Evolutionary conservation across 2,113 vertebrate species (phyloP).

Genomic region (Pomatostomus ruficeps): DNA sequence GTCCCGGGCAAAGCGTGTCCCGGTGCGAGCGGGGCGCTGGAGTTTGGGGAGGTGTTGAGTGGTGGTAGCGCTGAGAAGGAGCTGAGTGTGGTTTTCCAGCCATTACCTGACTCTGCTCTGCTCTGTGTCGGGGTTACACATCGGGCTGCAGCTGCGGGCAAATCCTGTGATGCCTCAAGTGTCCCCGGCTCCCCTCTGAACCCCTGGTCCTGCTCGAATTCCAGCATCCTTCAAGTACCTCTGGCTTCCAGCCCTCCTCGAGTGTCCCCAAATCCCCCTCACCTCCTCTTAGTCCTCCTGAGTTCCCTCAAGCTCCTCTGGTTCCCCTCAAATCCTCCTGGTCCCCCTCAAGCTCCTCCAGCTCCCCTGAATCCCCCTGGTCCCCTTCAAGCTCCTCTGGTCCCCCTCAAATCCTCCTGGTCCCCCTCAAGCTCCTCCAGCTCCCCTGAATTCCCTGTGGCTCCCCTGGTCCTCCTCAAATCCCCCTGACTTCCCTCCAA

Average conservation of each 20-base stretch:
- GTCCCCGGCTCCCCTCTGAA: background rate
- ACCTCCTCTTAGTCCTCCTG: background rate
- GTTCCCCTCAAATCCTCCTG: background rate
- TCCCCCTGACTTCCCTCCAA: background rate
- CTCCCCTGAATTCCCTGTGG: background rate
- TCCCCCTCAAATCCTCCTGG: too few relatives aligned
- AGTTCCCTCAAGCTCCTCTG: background rate
- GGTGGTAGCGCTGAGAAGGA: background rate
- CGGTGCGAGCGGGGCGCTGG: background rate
- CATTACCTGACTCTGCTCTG: background rate
- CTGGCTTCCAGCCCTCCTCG: background rate
- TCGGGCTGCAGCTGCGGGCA: background rate
- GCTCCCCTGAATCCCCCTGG: too few relatives aligned
- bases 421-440: too few relatives aligned
- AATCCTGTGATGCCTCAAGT: background rate
- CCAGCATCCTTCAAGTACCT: background rate
- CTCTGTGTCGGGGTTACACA: background rate
- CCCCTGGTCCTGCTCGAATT: rapidly evolving
- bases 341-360: too few relatives aligned
- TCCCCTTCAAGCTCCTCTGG: too few relatives aligned
- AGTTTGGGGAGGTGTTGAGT: background rate
- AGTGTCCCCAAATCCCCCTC: background rate
- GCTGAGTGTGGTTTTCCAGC: background rate
- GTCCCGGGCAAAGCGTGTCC: background rate
- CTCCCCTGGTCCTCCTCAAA: background rate